Percentiles rank a stretch among this genome's conserved stretches.
Evolutionary conservation across 2,797 vertebrate species (phyloP).

Genomic region (Enteromius paludinosus): DNA sequence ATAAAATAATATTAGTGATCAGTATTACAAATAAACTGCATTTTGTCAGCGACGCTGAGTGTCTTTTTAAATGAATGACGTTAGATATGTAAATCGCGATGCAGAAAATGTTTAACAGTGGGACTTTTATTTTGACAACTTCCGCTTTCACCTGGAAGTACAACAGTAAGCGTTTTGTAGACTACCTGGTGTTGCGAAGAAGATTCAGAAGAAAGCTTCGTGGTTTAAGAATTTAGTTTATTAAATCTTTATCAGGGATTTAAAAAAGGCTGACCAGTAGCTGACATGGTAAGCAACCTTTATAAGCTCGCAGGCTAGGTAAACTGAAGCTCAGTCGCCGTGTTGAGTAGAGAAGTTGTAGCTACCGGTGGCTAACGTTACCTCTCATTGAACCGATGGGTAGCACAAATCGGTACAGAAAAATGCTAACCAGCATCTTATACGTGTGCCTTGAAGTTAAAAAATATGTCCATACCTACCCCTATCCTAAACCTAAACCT

Average conservation of each 20-base stretch:
- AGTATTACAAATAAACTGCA: constrained; percentile 1
- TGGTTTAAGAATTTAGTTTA: not conserved
- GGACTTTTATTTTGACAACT: constrained; percentile 37
- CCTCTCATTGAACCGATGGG: too few relatives aligned
- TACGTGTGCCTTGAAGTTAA: too few relatives aligned
- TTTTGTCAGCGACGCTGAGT: not conserved
- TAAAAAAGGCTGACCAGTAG: not conserved
- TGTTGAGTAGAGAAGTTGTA: not conserved
- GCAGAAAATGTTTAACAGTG: not conserved
- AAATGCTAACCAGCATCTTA: too few relatives aligned
- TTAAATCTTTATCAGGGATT: not conserved
- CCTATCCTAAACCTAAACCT: not conserved
- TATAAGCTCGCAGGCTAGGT: not conserved
- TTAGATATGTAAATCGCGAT: not conserved
- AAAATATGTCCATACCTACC: not conserved
- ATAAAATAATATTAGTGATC: not conserved
- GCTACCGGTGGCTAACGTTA: too few relatives aligned
- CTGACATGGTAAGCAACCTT: constrained; percentile 47
- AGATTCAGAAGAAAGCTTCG: not conserved
- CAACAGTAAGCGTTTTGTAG: constrained; percentile 2
- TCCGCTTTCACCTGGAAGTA: constrained; percentile 44
- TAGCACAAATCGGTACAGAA: too few relatives aligned
- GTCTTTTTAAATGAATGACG: not conserved
- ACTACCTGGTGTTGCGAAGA: not conserved
- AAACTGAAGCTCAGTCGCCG: not conserved